Percentiles rank a stretch among this genome's conserved stretches.
phyloP scores from a whole-genome alignment of 2,888 invertebrate species.

The Myopa tessellatipennis region DNA sequence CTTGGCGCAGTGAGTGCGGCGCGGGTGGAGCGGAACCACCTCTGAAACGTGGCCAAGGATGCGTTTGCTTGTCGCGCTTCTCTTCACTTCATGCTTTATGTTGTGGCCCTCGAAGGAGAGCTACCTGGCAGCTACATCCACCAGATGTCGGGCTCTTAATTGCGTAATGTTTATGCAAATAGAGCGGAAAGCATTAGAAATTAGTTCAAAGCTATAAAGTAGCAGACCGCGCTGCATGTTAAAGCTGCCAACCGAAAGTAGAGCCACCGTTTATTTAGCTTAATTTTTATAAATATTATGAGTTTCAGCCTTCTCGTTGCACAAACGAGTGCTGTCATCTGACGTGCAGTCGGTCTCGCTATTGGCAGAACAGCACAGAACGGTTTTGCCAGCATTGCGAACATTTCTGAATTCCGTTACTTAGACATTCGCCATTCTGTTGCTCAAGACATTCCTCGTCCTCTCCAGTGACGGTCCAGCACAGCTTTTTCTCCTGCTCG shows the following conservation, averaged over 20 bases:
- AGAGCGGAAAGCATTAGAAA: slow-evolving; percentile 18
- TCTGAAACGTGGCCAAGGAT: slow-evolving; percentile 28
- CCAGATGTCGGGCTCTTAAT: slow-evolving; percentile 13
- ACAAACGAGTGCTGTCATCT: too few species aligned
- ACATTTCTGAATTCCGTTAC: too few species aligned
- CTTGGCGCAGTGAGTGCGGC: background rate
- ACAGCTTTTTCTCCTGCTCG: too few species aligned
- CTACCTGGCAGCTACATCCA: background rate
- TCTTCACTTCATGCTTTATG: slow-evolving; percentile 15
- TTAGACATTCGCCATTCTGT: too few species aligned
- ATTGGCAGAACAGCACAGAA: too few species aligned
- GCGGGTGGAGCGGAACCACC: background rate
- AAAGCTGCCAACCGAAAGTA: background rate
- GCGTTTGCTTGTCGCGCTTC: background rate
- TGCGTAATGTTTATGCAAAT: slow-evolving; percentile 29
- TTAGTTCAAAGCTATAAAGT: slow-evolving; percentile 14
- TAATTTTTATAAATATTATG: too few species aligned
- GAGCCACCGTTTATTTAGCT: too few species aligned
- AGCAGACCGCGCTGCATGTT: slow-evolving; percentile 9
- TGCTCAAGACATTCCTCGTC: too few species aligned
- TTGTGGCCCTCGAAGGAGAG: background rate
- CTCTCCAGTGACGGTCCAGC: too few species aligned
- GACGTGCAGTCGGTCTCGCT: too few species aligned
- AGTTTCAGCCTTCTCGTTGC: too few species aligned
- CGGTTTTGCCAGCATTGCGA: too few species aligned